Evolutionary conservation across 1,140 invertebrate genomes (phyloP).

Genomic region (Anastatus disparis): DNA sequence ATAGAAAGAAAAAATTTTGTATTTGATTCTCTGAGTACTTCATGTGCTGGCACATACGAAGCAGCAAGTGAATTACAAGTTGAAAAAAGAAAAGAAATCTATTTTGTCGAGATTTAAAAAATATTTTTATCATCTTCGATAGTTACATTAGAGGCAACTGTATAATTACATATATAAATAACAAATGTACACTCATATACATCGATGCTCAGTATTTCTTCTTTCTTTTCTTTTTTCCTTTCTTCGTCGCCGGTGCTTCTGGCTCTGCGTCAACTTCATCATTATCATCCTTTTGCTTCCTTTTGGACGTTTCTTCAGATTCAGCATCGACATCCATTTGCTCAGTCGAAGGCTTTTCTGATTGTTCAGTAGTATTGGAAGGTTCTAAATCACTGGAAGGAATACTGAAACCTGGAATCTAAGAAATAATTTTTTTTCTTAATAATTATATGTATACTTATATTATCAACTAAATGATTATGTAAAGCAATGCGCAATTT

Average conservation of each 20-base stretch:
- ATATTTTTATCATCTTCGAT: conserved; percentile 8
- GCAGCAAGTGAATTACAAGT: not conserved
- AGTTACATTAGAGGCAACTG: not conserved
- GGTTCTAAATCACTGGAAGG: conserved; percentile 26
- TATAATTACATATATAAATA: conserved; percentile 4
- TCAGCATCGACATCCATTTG: conserved; percentile 4
- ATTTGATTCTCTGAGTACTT: not conserved
- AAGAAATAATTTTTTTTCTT: conserved; percentile 25
- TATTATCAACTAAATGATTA: conserved; percentile 1
- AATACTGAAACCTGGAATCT: conserved; percentile 64
- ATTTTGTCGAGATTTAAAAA: not conserved
- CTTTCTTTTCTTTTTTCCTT: conserved; percentile 40
- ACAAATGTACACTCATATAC: conserved; percentile 1
- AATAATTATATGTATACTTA: conserved; percentile 27
- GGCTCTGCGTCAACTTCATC: not conserved
- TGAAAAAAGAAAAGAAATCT: not conserved
- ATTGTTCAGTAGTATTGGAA: not conserved
- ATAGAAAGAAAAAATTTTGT: too few relatives aligned
- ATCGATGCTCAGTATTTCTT: conserved; percentile 24
- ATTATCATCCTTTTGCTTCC: not conserved
- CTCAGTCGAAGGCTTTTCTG: not conserved
- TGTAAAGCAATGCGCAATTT: not conserved
- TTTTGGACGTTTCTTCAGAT: not conserved
- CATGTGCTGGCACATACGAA: conserved; percentile 23
- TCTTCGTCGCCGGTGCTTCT: not conserved